phyloP scores from a whole-genome alignment of 1,140 invertebrate species.

The Sycobia sp. region DNA sequence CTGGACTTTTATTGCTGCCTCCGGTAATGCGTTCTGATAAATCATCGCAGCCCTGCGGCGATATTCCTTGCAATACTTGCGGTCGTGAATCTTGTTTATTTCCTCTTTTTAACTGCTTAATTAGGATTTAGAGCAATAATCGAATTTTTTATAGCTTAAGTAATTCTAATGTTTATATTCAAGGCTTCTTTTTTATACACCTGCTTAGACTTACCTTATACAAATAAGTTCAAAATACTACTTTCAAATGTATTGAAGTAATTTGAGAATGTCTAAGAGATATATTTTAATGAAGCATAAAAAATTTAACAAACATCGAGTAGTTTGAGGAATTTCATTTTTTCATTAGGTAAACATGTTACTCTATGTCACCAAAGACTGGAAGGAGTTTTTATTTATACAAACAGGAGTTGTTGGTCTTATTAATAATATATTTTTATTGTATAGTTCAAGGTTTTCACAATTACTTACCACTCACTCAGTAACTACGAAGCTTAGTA shows the following conservation, averaged over 20 bases:
- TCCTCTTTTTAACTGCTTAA: neutral
- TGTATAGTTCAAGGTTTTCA: slow-evolving; percentile 30
- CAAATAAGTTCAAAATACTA: too few relatives aligned
- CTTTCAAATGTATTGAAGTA: too few relatives aligned
- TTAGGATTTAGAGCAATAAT: too few relatives aligned
- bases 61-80: slow-evolving; percentile 11
- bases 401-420: slow-evolving; percentile 25
- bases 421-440: slow-evolving; percentile 35
- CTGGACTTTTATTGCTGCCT: slow-evolving; percentile 22
- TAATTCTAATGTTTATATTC: too few relatives aligned
- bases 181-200: too few relatives aligned
- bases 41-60: slow-evolving; percentile 15
- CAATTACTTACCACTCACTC: slow-evolving; percentile 44
- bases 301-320: too few relatives aligned
- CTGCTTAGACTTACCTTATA: too few relatives aligned
- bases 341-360: too few relatives aligned
- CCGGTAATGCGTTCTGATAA: neutral
- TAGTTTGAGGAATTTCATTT: too few relatives aligned
- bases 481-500: slow-evolving; percentile 22
- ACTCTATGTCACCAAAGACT: slow-evolving; percentile 2
- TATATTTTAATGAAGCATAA: too few relatives aligned
- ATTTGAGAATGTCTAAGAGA: too few relatives aligned
- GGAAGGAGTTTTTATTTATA: slow-evolving; percentile 33
- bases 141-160: too few relatives aligned
- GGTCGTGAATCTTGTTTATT: neutral